Percentiles rank a stretch among this genome's conserved stretches.
These are phyloP conservation scores for Heliocidaris tuberculata DNA, from an alignment of 35 echinoderm and acorn worm species.

Conservation along the genomic window DNA sequence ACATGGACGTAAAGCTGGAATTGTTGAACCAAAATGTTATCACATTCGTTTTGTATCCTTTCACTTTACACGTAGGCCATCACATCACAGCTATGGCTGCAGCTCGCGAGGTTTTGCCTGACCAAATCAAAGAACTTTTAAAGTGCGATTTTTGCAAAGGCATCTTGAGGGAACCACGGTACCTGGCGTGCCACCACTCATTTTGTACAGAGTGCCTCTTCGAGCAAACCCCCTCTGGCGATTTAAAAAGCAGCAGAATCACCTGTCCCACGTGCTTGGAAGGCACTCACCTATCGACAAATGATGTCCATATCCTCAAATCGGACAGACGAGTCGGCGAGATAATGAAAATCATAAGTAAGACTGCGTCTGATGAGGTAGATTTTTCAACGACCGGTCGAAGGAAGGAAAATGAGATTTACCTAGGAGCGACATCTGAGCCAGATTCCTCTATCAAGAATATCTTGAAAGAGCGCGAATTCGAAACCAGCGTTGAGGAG, in stretches of 20 bases:
- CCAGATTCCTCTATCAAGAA: too few species aligned
- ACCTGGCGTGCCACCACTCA: not conserved
- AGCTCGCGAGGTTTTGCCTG: not conserved
- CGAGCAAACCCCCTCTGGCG: not conserved
- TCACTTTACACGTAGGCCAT: not conserved
- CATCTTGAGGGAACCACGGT: not conserved
- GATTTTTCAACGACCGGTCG: too few species aligned
- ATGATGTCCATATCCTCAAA: not conserved
- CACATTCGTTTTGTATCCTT: not conserved
- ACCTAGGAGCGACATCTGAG: too few species aligned
- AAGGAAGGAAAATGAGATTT: too few species aligned
- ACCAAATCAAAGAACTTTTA: not conserved
- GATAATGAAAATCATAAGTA: not conserved
- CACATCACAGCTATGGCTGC: not conserved
- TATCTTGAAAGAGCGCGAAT: too few species aligned
- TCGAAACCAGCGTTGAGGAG: too few species aligned
- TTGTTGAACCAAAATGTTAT: not conserved
- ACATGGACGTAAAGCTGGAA: too few species aligned
- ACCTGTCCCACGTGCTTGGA: not conserved
- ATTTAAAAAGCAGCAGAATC: not conserved
- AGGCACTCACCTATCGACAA: not conserved
- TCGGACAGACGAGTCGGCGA: not conserved
- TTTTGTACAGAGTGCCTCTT: not conserved
- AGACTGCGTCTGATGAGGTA: not conserved
- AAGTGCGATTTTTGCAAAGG: not conserved